These are phyloP conservation scores for Sphecodes monilicornis DNA, from an alignment of 2,888 invertebrate species.

Conservation along the genomic window DNA sequence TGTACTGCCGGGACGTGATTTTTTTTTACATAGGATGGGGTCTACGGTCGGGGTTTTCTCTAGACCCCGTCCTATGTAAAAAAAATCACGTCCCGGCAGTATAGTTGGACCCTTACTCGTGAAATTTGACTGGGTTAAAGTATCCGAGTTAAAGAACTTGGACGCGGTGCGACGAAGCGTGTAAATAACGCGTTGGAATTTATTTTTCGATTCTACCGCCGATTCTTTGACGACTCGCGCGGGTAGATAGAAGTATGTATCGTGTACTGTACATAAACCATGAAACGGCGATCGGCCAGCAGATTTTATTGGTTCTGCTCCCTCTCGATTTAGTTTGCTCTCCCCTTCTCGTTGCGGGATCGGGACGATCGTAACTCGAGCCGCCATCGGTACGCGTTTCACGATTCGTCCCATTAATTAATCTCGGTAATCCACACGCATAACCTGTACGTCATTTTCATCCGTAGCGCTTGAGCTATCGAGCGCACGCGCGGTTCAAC, in stretches of 20 bases:
- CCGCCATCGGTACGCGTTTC: constrained; percentile 51
- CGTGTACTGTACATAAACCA: constrained; percentile 25
- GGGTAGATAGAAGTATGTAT: constrained; percentile 33
- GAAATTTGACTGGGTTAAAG: no score
- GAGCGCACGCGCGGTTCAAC: constrained; percentile 28
- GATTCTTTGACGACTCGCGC: constrained; percentile 16
- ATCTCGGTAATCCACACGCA: constrained; percentile 42
- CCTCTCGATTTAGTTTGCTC: constrained; percentile 5
- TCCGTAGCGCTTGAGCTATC: constrained; percentile 43
- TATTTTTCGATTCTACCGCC: background rate
- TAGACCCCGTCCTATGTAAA: no score
- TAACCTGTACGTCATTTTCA: constrained; percentile 30
- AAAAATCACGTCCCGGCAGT: no score
- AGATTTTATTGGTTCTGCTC: constrained; percentile 2
- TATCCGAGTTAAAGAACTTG: background rate
- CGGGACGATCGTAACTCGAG: constrained; percentile 32
- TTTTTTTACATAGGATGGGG: no score
- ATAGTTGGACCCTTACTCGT: no score
- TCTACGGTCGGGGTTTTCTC: no score
- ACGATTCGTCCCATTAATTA: constrained; percentile 48
- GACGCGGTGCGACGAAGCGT: background rate
- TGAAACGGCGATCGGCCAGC: constrained; percentile 22
- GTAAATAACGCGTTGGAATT: constrained; percentile 35
- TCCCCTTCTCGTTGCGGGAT: background rate
- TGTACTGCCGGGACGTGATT: no score